Conservation (phyloP, 2,113 vertebrate species). For the Jacana jacana region DNA sequence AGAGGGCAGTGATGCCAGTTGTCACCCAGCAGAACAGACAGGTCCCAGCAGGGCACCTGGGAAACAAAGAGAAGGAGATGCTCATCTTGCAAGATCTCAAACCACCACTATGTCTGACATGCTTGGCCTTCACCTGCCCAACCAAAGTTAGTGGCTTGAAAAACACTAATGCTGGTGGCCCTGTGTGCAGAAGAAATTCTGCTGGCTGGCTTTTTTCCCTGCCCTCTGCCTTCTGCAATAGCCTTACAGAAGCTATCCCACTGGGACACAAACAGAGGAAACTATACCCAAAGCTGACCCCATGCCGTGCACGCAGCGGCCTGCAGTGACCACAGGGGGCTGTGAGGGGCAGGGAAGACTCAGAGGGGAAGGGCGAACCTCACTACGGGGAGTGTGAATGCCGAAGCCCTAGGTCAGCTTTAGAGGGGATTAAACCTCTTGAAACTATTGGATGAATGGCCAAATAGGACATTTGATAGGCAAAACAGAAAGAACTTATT, state of each 20-base stretch:
- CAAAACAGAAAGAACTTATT: constrained; percentile 62
- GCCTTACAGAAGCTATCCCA: neutral
- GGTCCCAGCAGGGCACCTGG: neutral
- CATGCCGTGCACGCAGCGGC: neutral
- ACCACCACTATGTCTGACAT: neutral
- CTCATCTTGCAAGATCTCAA: neutral
- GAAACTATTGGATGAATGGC: constrained; percentile 32
- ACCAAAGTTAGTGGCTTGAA: neutral
- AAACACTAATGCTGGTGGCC: neutral
- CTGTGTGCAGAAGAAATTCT: neutral
- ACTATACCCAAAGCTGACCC: neutral
- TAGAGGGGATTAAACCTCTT: neutral
- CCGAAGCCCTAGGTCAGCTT: neutral
- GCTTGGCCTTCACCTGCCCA: neutral
- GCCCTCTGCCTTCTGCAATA: neutral
- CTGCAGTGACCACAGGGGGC: neutral
- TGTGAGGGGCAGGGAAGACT: neutral
- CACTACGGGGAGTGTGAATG: neutral
- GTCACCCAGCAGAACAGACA: neutral
- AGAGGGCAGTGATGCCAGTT: neutral
- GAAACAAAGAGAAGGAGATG: neutral
- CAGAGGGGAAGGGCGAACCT: neutral
- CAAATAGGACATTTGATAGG: constrained; percentile 68
- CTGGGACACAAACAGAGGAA: neutral
- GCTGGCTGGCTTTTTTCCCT: neutral